Evolutionary conservation across 2,797 vertebrate genomes (phyloP).

Genomic region (Myotis findleyi): DNA sequence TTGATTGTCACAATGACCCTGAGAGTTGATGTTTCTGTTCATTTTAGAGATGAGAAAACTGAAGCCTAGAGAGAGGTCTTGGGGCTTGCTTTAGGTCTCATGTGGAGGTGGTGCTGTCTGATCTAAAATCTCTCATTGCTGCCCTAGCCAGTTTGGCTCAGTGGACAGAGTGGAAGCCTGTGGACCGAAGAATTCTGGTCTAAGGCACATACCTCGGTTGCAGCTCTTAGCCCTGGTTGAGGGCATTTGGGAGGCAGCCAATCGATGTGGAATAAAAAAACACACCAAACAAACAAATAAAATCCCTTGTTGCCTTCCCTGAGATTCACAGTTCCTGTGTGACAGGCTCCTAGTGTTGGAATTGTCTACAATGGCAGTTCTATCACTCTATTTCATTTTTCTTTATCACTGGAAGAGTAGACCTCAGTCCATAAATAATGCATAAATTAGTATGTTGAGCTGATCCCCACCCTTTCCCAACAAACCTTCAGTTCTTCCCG

Average conservation of each 20-base stretch:
- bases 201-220: too few species aligned
- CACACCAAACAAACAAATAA: too few species aligned
- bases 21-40: background rate
- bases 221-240: too few species aligned
- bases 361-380: background rate
- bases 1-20: background rate
- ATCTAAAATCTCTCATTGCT: background rate
- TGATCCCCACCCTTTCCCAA: slow-evolving; percentile 66
- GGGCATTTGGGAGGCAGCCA: too few species aligned
- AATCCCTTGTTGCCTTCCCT: background rate
- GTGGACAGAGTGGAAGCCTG: too few species aligned
- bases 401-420: background rate
- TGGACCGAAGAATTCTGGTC: too few species aligned
- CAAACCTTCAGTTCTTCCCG: slow-evolving; percentile 54
- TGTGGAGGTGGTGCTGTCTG: background rate
- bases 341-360: background rate
- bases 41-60: slow-evolving; percentile 23
- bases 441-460: slow-evolving; percentile 73
- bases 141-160: too few species aligned
- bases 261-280: too few species aligned
- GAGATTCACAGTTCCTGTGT: background rate
- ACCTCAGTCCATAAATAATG: slow-evolving; percentile 68
- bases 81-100: background rate
- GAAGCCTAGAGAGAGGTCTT: background rate
- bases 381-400: background rate